These are phyloP conservation scores for Esox lucius DNA, from an alignment of 2,797 vertebrate genomes.

Conservation along the genomic window DNA sequence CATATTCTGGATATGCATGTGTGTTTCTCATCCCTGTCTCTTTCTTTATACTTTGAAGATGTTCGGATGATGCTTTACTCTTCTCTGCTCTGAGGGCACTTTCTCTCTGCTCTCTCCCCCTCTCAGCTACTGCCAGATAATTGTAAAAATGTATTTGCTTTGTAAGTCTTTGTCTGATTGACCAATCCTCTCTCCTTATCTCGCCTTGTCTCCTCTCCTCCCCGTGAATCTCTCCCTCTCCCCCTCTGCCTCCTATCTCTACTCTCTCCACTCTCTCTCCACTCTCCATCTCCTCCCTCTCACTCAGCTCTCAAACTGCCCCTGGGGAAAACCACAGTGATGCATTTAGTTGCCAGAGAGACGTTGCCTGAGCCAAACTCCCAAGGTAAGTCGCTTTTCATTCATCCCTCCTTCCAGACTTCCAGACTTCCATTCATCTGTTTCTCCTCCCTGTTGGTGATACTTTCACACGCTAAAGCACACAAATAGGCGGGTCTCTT, in stretches of 20 bases:
- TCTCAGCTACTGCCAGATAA: constrained; percentile 18
- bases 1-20: too few species aligned
- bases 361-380: constrained; percentile 98
- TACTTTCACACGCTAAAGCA: constrained; percentile 5
- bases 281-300: constrained; percentile 20
- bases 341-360: constrained; percentile 99
- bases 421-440: constrained; percentile 37
- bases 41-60: constrained; percentile 12
- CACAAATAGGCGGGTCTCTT: not conserved
- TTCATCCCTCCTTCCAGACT: constrained; percentile 1
- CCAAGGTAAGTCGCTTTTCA: constrained; percentile 84
- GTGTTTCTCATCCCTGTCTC: not conserved
- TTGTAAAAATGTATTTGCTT: constrained; percentile 36
- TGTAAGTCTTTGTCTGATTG: not conserved
- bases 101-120: not conserved
- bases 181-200: constrained; percentile 17
- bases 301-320: constrained; percentile 92
- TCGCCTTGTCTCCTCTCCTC: not conserved
- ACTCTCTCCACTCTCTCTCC: constrained; percentile 14
- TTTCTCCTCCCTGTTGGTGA: not conserved
- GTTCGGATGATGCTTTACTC: constrained; percentile 1
- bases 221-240: constrained; percentile 10
- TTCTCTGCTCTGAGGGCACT: constrained; percentile 32
- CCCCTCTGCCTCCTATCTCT: not conserved
- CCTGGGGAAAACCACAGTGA: constrained; percentile 97